Evolutionary conservation across 2,113 vertebrate species (phyloP).

Genomic region (Crotalus tigris): DNA sequence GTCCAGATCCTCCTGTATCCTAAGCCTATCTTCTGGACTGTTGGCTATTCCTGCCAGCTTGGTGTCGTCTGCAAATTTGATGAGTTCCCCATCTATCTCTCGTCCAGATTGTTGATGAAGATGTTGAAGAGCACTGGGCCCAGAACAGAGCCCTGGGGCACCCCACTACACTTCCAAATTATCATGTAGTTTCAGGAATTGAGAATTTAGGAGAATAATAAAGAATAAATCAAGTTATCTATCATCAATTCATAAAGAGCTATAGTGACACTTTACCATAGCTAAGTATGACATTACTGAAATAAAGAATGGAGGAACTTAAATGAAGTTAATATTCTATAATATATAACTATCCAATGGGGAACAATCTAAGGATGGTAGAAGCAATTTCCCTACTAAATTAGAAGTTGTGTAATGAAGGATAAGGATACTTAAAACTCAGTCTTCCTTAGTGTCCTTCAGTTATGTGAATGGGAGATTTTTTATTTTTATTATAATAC

Average conservation of each 20-base stretch:
- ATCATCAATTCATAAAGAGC: not conserved
- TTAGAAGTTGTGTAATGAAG: not conserved
- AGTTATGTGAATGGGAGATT: not conserved
- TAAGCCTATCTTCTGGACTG: too few relatives aligned
- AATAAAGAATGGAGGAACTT: not conserved
- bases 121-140: too few relatives aligned
- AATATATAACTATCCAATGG: not conserved
- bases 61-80: too few relatives aligned
- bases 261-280: not conserved
- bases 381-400: not conserved
- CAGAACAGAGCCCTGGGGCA: too few relatives aligned
- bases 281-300: not conserved
- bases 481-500: not conserved
- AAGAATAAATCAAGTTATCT: not conserved
- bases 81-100: too few relatives aligned
- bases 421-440: not conserved
- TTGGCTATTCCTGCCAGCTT: too few relatives aligned
- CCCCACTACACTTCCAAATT: not conserved
- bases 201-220: not conserved
- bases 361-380: not conserved
- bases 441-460: not conserved
- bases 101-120: too few relatives aligned
- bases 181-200: not conserved
- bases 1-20: too few relatives aligned
- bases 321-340: not conserved